These are phyloP conservation scores for Ormyrus nitidulus DNA, from an alignment of 2,888 invertebrate species.

Conservation along the genomic window DNA sequence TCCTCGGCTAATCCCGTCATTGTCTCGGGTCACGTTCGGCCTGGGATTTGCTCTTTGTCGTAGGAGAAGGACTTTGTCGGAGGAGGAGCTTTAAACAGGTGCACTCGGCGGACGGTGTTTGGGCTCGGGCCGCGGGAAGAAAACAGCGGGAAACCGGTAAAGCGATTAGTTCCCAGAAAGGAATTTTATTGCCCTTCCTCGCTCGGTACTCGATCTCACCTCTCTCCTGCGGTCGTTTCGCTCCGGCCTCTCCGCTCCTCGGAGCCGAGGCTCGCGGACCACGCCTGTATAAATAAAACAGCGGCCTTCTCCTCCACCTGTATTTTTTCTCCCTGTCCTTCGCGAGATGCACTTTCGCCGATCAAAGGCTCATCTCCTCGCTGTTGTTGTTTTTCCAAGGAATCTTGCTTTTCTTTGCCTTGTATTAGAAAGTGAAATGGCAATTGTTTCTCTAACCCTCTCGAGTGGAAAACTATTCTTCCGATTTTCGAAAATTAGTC, in stretches of 20 bases:
- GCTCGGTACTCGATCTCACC: conserved; percentile 31
- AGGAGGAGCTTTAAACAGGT: conserved; percentile 59
- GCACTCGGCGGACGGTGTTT: conserved; percentile 43
- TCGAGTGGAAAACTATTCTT: too few species aligned
- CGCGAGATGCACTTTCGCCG: background rate
- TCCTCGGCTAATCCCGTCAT: conserved; percentile 61
- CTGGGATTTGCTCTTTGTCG: conserved; percentile 34
- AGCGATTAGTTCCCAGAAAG: conserved; percentile 62
- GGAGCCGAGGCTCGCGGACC: background rate
- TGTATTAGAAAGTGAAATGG: background rate
- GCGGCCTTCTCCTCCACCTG: background rate
- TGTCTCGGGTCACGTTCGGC: conserved; percentile 62
- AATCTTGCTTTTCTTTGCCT: background rate
- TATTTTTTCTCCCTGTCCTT: background rate
- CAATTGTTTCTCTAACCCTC: too few species aligned
- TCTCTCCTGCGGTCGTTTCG: background rate
- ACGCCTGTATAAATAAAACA: conserved; percentile 35
- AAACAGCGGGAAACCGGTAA: conserved; percentile 58
- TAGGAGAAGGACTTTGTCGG: conserved; percentile 44
- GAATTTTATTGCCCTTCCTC: conserved; percentile 56
- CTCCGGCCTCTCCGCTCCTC: background rate
- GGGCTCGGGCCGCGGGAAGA: conserved; percentile 45
- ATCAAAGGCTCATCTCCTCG: background rate
- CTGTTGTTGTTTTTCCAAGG: background rate
- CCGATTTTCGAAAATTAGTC: too few species aligned